Evolutionary conservation across 1,140 invertebrate species (phyloP).

Genomic region (Pogonomyrmex californicus): DNA sequence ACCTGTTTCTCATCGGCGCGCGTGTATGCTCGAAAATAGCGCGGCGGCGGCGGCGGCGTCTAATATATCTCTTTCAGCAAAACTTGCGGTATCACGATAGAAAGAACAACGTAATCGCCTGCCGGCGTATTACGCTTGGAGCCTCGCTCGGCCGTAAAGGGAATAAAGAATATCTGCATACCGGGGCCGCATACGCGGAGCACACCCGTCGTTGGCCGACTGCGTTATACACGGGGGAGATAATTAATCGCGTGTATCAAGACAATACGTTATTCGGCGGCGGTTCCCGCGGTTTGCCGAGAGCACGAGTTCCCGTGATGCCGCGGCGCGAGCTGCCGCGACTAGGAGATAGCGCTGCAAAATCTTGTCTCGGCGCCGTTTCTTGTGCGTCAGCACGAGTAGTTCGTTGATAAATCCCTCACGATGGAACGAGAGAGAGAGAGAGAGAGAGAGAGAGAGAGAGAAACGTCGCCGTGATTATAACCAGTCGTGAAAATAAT

Average conservation of each 20-base stretch:
- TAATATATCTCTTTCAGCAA: constrained; percentile 24
- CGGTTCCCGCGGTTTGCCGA: constrained; percentile 38
- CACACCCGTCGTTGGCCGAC: neutral
- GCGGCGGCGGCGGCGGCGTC: too few relatives aligned
- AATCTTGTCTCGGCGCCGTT: constrained; percentile 41
- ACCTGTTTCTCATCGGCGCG: constrained; percentile 26
- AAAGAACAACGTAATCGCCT: constrained; percentile 23
- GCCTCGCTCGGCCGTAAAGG: constrained; percentile 13
- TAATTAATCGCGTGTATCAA: constrained; percentile 62
- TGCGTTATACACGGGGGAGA: neutral
- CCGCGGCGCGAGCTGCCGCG: constrained; percentile 30
- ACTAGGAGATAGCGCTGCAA: constrained; percentile 38
- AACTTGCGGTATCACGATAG: constrained; percentile 33
- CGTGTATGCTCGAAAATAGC: constrained; percentile 12
- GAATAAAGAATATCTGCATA: constrained; percentile 57
- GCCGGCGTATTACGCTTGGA: constrained; percentile 19
- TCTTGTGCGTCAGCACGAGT: constrained; percentile 55
- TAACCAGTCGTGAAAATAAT: constrained; percentile 73
- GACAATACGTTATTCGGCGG: constrained; percentile 58
- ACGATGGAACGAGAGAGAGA: constrained; percentile 41
- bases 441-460: too few relatives aligned
- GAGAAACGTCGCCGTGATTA: constrained; percentile 69
- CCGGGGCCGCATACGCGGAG: neutral
- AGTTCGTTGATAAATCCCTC: constrained; percentile 26
- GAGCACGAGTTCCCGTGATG: constrained; percentile 36